These are phyloP conservation scores for Puntigrus tetrazona DNA, from an alignment of 2,113 vertebrate species.

Conservation along the genomic window DNA sequence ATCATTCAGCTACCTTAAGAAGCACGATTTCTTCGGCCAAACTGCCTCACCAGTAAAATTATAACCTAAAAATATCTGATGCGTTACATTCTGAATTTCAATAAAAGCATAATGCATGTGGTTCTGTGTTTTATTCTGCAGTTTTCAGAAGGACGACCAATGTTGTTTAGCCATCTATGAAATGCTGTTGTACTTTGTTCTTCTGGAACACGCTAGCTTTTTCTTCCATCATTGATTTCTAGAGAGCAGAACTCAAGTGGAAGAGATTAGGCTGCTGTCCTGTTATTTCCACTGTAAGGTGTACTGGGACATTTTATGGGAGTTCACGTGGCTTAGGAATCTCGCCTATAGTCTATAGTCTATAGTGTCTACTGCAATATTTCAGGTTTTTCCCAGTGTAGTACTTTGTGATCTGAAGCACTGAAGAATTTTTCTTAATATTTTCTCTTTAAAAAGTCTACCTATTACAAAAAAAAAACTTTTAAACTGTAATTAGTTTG, in stretches of 20 bases:
- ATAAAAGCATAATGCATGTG: not conserved
- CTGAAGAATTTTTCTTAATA: not conserved
- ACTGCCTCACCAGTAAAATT: not conserved
- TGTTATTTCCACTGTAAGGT: slow-evolving; percentile 14
- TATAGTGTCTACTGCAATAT: slow-evolving; percentile 2
- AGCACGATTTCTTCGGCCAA: not conserved
- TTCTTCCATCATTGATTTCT: slow-evolving; percentile 19
- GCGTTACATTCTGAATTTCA: not conserved
- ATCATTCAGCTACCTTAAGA: not conserved
- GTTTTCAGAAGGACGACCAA: not conserved
- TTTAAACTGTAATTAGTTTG: slow-evolving; percentile 14
- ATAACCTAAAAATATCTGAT: not conserved
- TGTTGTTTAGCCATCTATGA: not conserved
- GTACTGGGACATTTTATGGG: not conserved
- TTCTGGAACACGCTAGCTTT: not conserved
- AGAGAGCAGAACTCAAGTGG: slow-evolving; percentile 6
- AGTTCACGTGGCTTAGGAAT: not conserved
- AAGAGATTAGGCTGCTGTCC: slow-evolving; percentile 7
- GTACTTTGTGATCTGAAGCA: not conserved
- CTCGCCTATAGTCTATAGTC: no score
- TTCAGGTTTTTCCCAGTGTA: not conserved
- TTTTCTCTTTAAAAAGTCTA: not conserved
- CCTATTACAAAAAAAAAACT: not conserved
- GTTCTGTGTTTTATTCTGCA: not conserved
- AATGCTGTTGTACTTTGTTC: not conserved